Evolutionary conservation across 2,113 vertebrate species (phyloP), one percentile per base, ranked within the genome.

Genomic region (Corvus hawaiiensis): DNA sequence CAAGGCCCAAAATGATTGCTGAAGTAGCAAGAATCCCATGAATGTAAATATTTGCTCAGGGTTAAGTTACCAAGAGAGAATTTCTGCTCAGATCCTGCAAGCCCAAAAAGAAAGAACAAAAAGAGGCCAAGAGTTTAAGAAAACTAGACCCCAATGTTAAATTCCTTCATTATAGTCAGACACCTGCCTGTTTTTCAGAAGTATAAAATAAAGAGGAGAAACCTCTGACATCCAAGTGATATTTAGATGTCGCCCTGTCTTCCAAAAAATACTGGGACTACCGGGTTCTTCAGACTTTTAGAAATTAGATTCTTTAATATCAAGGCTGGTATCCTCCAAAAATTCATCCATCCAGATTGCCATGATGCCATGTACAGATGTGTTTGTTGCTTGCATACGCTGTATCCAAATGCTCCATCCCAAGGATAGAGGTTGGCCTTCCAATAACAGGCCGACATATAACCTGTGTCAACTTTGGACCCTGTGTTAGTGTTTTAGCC

Each of bases 41-140:
- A 96, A 97, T 89, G 88, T 95, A 96, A 96, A 95, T 92, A 93
- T 95, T 96, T 92, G 80, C 74, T 89, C 49, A 72, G 83, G 49
- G 41, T 96, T 90, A 79, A 90, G 69, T 93, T 93, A 93, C 80
- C 41, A 78, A 81, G 64, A 86, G 33, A 90, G 72, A 89, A 87
- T 93, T 93, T 89, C 73, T 93, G 69, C 84, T 94, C 68, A 92
- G 79, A 83, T 61, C 26, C 30, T 69, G 49, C 61, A 89, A 89
- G 39, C 32, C 83, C 64, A 54, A 89, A 90, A 84, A 86, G 63
- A 93, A 85, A 89, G 78, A 95, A 79, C 37, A 89, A 82, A 84
- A 89, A 81, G 73, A 80, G 89, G 85, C 83, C 91, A 94, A 82
- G 74, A 95, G 62, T 95, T 97, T 96, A 94, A 90, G 84, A 96